These are phyloP conservation scores for Oligia fasciuncula DNA, from an alignment of 2,888 invertebrate species.

Conservation along the genomic window DNA sequence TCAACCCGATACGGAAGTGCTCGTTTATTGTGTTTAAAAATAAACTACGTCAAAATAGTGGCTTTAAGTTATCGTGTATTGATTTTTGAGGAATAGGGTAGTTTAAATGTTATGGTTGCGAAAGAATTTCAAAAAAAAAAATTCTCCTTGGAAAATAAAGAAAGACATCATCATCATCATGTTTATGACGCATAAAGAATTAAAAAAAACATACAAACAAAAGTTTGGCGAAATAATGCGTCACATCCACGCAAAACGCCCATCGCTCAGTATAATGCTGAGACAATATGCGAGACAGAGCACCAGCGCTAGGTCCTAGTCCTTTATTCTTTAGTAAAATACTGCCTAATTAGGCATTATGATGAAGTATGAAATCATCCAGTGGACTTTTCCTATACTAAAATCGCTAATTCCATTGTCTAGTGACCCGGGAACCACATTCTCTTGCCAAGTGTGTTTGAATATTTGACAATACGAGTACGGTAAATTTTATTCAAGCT, in stretches of 20 bases:
- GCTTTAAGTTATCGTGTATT: conserved; percentile 33
- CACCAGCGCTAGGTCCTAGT: too few relatives aligned
- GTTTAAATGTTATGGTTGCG: neutral
- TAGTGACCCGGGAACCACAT: too few relatives aligned
- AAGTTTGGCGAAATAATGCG: neutral
- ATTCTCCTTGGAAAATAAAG: neutral
- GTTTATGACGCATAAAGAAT: neutral
- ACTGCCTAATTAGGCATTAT: too few relatives aligned
- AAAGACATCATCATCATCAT: neutral
- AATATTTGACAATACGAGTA: too few relatives aligned
- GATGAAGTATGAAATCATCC: too few relatives aligned
- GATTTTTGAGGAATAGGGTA: conserved; percentile 46
- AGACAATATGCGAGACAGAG: too few relatives aligned
- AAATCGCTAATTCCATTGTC: too few relatives aligned
- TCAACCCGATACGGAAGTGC: conserved; percentile 61
- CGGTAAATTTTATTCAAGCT: too few relatives aligned
- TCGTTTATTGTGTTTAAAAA: conserved; percentile 66
- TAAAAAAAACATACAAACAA: neutral
- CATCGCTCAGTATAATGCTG: neutral
- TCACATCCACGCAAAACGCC: too few relatives aligned
- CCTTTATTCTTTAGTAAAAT: too few relatives aligned
- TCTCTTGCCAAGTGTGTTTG: too few relatives aligned
- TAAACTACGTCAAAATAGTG: conserved; percentile 53
- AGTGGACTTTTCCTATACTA: too few relatives aligned
- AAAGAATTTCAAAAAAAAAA: neutral